These are phyloP conservation scores for Drosophila helvetica DNA, from an alignment of 2,888 invertebrate species.

Conservation along the genomic window DNA sequence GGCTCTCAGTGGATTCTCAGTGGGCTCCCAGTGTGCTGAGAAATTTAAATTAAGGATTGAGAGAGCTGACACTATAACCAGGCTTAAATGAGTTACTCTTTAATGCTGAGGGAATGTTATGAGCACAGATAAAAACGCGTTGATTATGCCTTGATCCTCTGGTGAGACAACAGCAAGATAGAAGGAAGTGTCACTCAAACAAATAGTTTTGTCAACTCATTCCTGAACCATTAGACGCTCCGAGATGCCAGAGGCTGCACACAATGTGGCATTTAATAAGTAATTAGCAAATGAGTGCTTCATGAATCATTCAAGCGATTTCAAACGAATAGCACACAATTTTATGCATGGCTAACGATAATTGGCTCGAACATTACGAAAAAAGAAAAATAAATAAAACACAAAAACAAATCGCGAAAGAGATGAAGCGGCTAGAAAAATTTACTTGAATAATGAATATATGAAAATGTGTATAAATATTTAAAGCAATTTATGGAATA, in stretches of 20 bases:
- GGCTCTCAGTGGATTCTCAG: neutral
- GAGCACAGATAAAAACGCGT: constrained; percentile 7
- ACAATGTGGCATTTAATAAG: constrained; percentile 14
- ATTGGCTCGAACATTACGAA: constrained; percentile 17
- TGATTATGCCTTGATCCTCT: neutral
- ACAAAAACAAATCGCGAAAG: constrained; percentile 9
- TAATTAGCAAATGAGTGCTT: constrained; percentile 21
- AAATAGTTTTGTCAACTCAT: constrained; percentile 26
- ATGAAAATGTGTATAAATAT: constrained; percentile 37
- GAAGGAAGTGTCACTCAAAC: neutral
- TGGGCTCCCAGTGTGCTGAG: neutral
- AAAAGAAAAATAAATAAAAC: too few species aligned
- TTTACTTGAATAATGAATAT: constrained; percentile 14
- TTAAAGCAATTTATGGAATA: constrained; percentile 45
- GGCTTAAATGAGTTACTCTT: neutral
- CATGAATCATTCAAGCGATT: constrained; percentile 28
- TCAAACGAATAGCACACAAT: constrained; percentile 7
- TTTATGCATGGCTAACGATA: constrained; percentile 25
- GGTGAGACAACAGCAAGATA: constrained; percentile 7
- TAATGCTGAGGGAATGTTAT: neutral
- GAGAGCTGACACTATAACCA: neutral
- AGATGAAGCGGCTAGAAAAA: constrained; percentile 3
- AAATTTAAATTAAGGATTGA: neutral
- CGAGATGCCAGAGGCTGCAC: neutral
- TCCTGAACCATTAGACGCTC: constrained; percentile 22